These are phyloP conservation scores for Catocala fraxini DNA, from an alignment of 2,888 invertebrate species.

Conservation along the genomic window DNA sequence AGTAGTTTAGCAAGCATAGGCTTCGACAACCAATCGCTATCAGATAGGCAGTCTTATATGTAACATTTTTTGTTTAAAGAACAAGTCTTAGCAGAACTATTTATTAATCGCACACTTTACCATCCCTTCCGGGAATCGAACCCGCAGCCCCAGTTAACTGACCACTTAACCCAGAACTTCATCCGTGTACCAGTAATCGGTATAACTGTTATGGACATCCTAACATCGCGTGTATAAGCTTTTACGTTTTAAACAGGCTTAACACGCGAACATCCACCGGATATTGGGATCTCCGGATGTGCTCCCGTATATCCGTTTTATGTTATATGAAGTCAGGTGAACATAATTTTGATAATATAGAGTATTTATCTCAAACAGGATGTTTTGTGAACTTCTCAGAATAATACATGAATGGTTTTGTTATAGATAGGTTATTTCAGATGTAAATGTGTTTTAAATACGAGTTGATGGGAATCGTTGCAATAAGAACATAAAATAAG, in stretches of 20 bases:
- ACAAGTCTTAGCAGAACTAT: too few species aligned
- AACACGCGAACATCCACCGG: conserved; percentile 17
- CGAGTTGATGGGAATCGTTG: too few species aligned
- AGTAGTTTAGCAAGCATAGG: too few species aligned
- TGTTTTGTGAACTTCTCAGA: conserved; percentile 14
- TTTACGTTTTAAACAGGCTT: conserved; percentile 9
- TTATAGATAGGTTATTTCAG: too few species aligned
- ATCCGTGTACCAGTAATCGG: not conserved
- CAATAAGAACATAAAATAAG: too few species aligned
- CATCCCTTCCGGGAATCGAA: not conserved
- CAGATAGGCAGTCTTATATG: too few species aligned
- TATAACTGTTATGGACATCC: conserved; percentile 1
- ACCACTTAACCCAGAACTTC: not conserved
- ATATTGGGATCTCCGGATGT: conserved; percentile 22
- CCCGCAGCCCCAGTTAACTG: too few species aligned
- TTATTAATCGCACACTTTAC: not conserved
- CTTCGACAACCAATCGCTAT: too few species aligned
- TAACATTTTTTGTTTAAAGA: too few species aligned
- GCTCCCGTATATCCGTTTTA: conserved; percentile 28
- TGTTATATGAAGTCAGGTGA: conserved; percentile 1
- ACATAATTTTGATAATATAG: conserved; percentile 1
- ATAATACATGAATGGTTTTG: not conserved
- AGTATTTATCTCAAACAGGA: conserved; percentile 1
- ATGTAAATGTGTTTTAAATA: too few species aligned
- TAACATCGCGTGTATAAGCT: conserved; percentile 22